Evolutionary conservation across 2,797 vertebrate species (phyloP), one percentile per base, ranked within the genome.

Genomic region (Leptoclinus maculatus): DNA sequence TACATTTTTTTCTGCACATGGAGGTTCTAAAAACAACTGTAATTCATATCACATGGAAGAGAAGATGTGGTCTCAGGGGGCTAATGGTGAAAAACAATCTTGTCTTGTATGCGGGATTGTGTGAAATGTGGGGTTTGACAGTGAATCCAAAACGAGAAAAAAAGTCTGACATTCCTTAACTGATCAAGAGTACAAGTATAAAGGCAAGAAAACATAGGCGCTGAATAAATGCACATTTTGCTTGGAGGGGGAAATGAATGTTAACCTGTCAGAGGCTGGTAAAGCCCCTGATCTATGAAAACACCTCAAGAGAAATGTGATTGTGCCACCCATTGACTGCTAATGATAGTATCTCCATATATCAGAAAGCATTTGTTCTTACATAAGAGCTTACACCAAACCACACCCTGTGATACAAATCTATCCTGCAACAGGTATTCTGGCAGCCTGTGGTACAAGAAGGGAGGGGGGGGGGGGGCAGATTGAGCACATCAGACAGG

Each of bases 301-400:
- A 14, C 27, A 56, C 56, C 64, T 69, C 36, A 14, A 47, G 57
- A 74, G 19, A 74, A 66, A 73, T 1, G 19, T 32, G 76, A 78
- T 34, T 62, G 47, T 83, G 60, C 74, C 85, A 76, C 78, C 72
- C 81, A 78, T 73, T 39, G 80, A 76, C 73, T 87, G 79, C 60
- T 74, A 45, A 32, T 38, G 70, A 75, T 80, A 59, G 45, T 23
- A 76, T 86, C 83, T 85, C 66, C 23, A 62, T 63, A 66, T 11
- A 72, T 76, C 71, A 67, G 53, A 66, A 64, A 38, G 66, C 43
- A 59, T 71, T 36, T 60, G 32, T 66, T 87, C 74, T 76, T 80
- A 79, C 69, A 74, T 74, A 62, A 76, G 53, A 81, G 64, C 59
- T 76, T 75, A 76, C 75, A 74, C 27, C 27, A 74, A 83, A 71